Base-by-base conservation (phyloP, 1,140 invertebrate genomes). In the Cardiocondyla obscurior region DNA sequence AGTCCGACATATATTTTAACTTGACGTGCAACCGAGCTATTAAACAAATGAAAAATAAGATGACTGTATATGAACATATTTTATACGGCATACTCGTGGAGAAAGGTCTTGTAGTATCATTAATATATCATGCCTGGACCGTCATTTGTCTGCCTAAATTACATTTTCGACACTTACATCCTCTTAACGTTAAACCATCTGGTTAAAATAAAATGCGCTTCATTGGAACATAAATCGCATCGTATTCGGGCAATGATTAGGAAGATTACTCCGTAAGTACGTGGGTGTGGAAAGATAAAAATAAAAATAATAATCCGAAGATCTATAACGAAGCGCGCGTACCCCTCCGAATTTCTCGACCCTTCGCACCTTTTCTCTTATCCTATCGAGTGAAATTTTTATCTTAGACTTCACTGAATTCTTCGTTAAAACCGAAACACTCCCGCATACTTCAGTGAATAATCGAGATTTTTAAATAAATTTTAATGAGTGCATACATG, bases 311-410 rank as follows among this genome's bases (percentile, higher is more conserved):
- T 5, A 58, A 60, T 12, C 14, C 10, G 14, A 62, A 65, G 65
- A 72, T 81, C 83, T 79, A 84, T 72, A 81, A 84, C 64, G 83
- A 82, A 84, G 83, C 49, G 36, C 65, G 33, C 72, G 77, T 51
- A 58, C 67, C 28, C 42, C 44, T 51, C 49, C 49, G 28, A 70
- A 60, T 25, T 30, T 73, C 28, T 65, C 44, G 10, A 53, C 12
- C 49, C 57, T 16, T 58, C 42, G 57, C n/a, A 19, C 5, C n/a
- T n/a, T 8, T 28, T 22, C 2, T 14, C 14, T 55, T 6, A 33
- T 60, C 46, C 33, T 46, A 8, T 12, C 22, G 8, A 16, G 44
- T n/a, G 25, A 79, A 25, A 79, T 83, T 51, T 30, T 49, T 72
- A 36, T 67, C 22, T 12, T 16, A 1, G 8, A 4, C 19, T 67